phyloP scores from a whole-genome alignment of 2,888 invertebrate species.

The Temnothorax ravouxi region DNA sequence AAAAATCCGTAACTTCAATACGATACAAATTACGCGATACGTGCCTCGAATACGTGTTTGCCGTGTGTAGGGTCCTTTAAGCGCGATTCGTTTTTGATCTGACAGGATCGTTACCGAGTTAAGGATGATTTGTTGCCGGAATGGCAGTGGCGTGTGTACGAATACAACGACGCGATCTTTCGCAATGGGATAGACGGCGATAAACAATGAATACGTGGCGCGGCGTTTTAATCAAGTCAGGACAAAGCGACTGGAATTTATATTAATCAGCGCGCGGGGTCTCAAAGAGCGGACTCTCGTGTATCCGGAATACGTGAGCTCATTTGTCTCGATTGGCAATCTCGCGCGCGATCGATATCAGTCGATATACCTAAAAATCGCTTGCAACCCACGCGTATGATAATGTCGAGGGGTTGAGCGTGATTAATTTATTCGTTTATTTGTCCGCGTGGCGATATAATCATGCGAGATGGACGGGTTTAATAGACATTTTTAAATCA shows the following conservation, averaged over 20 bases:
- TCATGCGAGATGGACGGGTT: not conserved
- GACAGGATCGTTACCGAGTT: slow-evolving; percentile 38
- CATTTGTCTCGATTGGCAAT: slow-evolving; percentile 56
- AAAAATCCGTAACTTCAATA: not conserved
- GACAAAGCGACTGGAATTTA: slow-evolving; percentile 41
- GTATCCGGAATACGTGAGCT: slow-evolving; percentile 23
- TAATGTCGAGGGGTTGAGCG: not conserved
- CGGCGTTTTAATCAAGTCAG: slow-evolving; percentile 44
- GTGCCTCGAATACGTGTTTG: not conserved
- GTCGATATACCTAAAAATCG: slow-evolving; percentile 6
- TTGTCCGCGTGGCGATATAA: not conserved
- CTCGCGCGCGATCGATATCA: slow-evolving; percentile 29
- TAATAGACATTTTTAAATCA: slow-evolving; percentile 25
- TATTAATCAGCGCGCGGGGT: slow-evolving; percentile 11
- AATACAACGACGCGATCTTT: not conserved
- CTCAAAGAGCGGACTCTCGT: slow-evolving; percentile 43
- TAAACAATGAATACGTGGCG: slow-evolving; percentile 36
- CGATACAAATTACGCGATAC: slow-evolving; percentile 8
- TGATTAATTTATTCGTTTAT: slow-evolving; percentile 38
- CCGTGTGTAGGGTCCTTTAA: slow-evolving; percentile 3
- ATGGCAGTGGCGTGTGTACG: not conserved
- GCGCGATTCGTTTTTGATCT: slow-evolving; percentile 32
- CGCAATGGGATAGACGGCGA: not conserved
- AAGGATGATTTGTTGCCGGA: slow-evolving; percentile 43
- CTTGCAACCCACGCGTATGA: not conserved